phyloP scores from a whole-genome alignment of 2,113 vertebrate species.

The Solea solea region DNA sequence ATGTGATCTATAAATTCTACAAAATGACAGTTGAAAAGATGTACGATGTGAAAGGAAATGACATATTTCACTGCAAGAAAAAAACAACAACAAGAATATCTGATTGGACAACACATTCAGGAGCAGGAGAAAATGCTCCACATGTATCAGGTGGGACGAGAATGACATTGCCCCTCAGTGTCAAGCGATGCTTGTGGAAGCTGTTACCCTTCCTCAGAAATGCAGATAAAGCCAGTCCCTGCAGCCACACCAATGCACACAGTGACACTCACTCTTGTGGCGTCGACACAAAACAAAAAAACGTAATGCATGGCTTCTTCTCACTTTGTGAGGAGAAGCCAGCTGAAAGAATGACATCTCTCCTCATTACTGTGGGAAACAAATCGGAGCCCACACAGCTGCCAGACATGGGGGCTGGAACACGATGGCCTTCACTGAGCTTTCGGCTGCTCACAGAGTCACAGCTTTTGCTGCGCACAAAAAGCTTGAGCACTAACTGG shows the following conservation, averaged over 20 bases:
- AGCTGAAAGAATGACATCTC: conserved; percentile 58
- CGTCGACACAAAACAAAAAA: conserved; percentile 68
- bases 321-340: conserved; percentile 59
- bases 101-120: background rate
- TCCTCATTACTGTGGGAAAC: conserved; percentile 70
- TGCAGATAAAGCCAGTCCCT: conserved; percentile 40
- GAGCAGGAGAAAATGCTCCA: background rate
- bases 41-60: background rate
- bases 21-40: background rate
- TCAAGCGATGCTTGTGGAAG: background rate
- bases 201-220: conserved; percentile 18
- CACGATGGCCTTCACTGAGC: conserved; percentile 27
- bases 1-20: background rate
- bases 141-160: background rate
- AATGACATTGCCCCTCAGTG: background rate
- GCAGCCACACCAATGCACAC: conserved; percentile 15
- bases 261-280: conserved; percentile 63
- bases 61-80: no score
- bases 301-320: conserved; percentile 68
- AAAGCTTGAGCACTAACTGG: background rate
- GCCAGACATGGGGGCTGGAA: conserved; percentile 45
- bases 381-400: conserved; percentile 68
- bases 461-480: conserved; percentile 10
- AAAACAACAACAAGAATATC: background rate
- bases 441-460: conserved; percentile 19